phyloP scores from a whole-genome alignment of 2,113 vertebrate species.

The Pluvialis apricaria region DNA sequence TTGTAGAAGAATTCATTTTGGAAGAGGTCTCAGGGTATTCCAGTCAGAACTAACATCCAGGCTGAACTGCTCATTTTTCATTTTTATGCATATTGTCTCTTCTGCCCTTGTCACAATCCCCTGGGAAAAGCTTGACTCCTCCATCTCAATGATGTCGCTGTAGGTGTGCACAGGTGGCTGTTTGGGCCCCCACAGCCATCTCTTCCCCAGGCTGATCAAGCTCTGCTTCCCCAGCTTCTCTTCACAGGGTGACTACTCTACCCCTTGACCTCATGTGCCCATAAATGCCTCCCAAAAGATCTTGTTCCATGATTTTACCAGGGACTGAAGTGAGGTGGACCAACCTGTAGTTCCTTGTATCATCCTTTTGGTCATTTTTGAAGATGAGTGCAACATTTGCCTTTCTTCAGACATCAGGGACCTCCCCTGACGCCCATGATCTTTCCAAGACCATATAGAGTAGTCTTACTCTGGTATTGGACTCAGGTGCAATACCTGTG shows the following conservation, averaged over 20 bases:
- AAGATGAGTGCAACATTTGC: not conserved
- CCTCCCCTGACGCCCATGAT: not conserved
- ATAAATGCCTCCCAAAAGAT: not conserved
- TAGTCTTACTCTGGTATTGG: not conserved
- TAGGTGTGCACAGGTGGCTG: not conserved
- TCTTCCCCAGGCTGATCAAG: not conserved
- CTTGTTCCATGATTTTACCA: not conserved
- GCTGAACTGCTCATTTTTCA: not conserved
- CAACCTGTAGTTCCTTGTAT: not conserved
- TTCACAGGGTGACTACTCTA: not conserved
- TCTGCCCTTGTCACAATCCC: not conserved
- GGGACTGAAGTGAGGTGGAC: not conserved
- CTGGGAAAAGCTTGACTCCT: not conserved
- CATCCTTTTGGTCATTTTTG: not conserved
- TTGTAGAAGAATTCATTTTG: not conserved
- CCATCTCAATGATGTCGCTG: fast-evolving
- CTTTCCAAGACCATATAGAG: not conserved
- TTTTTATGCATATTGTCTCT: not conserved
- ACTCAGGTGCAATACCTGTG: not conserved
- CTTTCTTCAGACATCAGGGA: not conserved
- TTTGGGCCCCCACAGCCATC: not conserved
- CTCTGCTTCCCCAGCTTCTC: not conserved
- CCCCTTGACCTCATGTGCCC: not conserved
- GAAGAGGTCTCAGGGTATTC: not conserved
- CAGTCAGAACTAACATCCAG: not conserved